These are phyloP conservation scores for Protonibea diacanthus DNA, from an alignment of 2,797 vertebrate species.

Conservation along the genomic window DNA sequence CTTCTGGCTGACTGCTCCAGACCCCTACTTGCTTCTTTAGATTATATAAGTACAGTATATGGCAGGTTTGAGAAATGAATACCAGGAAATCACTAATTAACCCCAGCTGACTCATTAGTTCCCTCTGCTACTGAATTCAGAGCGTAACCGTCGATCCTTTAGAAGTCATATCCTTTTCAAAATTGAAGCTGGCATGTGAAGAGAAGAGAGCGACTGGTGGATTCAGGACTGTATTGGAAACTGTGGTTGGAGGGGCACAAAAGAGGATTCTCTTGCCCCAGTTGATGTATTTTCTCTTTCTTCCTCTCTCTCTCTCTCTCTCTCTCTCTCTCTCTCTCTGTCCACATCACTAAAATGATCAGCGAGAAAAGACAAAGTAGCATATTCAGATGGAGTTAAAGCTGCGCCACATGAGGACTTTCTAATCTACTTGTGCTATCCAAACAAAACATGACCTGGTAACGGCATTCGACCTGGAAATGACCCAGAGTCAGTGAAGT, in stretches of 20 bases:
- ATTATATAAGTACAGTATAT: no score
- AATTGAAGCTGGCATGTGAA: background rate
- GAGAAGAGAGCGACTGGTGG: background rate
- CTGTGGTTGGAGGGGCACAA: background rate
- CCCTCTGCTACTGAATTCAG: background rate
- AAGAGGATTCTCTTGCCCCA: background rate
- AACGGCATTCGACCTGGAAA: constrained; percentile 3
- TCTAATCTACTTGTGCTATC: constrained; percentile 29
- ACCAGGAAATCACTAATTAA: background rate
- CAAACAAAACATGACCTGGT: constrained; percentile 1
- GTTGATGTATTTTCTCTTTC: no score
- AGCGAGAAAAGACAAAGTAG: constrained; percentile 26
- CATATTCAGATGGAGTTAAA: constrained; percentile 41
- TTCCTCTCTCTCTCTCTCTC: background rate
- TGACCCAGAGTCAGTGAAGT: constrained; percentile 10
- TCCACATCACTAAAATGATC: background rate
- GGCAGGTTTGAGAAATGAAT: background rate
- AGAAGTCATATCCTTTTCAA: background rate
- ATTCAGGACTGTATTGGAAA: background rate
- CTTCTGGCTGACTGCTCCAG: no score
- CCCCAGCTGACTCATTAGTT: background rate
- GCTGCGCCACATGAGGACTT: constrained; percentile 17
- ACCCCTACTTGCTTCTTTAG: no score
- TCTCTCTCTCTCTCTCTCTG: background rate
- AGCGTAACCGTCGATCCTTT: background rate